phyloP scores from a whole-genome alignment of 2,888 invertebrate species.

The Tortricodes alternella region DNA sequence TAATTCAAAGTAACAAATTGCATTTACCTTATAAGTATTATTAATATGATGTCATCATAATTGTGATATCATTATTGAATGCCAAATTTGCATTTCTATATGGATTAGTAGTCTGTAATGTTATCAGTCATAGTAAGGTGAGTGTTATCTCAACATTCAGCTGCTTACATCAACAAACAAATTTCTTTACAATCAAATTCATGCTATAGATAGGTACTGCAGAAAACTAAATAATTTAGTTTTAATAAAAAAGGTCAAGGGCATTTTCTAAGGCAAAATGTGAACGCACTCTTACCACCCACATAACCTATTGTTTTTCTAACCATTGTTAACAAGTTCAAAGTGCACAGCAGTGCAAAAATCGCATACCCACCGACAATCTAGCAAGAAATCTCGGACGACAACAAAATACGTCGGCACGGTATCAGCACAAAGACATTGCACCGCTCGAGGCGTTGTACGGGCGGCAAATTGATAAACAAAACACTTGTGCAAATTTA shows the following conservation, averaged over 20 bases:
- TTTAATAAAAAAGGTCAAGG: background rate
- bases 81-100: background rate
- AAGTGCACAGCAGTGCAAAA: slow-evolving; percentile 26
- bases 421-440: slow-evolving; percentile 30
- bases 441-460: slow-evolving; percentile 32
- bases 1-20: too few species aligned
- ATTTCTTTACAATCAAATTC: slow-evolving; percentile 1
- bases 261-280: background rate
- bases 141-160: slow-evolving; percentile 22
- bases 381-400: slow-evolving; percentile 23
- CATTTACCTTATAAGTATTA: background rate
- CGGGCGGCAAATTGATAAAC: slow-evolving; percentile 70
- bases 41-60: background rate
- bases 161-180: slow-evolving; percentile 16
- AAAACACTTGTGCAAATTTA: slow-evolving; percentile 64
- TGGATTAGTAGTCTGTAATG: background rate
- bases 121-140: slow-evolving; percentile 16
- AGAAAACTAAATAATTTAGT: background rate
- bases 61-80: background rate
- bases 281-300: slow-evolving; percentile 17
- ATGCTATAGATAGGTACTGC: background rate
- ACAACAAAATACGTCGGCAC: slow-evolving; percentile 33
- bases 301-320: slow-evolving; percentile 28
- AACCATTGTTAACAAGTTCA: slow-evolving; percentile 22
- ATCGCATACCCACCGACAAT: slow-evolving; percentile 13